Evolutionary conservation across 2,797 vertebrate genomes (phyloP).

Genomic region (Dryobates pubescens): DNA sequence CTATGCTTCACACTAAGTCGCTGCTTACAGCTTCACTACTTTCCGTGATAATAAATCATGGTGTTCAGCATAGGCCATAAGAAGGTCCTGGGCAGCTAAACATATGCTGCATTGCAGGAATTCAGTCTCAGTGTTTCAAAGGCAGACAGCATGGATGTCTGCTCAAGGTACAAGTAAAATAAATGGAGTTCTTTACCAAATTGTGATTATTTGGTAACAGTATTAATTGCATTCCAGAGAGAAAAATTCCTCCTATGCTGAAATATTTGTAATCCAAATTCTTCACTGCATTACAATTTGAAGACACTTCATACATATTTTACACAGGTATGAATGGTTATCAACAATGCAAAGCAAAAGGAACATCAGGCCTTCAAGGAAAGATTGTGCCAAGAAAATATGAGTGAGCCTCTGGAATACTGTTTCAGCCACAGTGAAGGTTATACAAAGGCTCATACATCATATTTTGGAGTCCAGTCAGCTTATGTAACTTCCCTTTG

Average conservation of each 20-base stretch:
- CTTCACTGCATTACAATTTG: fast-evolving
- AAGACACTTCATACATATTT: background rate
- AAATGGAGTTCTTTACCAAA: background rate
- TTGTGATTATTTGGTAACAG: background rate
- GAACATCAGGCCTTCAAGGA: background rate
- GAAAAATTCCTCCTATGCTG: background rate
- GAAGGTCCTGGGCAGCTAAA: background rate
- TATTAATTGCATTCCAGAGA: background rate
- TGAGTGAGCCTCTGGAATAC: background rate
- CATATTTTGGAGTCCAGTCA: background rate
- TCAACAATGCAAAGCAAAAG: background rate
- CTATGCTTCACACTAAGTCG: background rate
- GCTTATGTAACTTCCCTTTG: background rate
- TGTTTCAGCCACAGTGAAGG: background rate
- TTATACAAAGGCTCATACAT: background rate
- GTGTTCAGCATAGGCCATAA: background rate
- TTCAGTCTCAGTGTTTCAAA: background rate
- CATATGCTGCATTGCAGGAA: background rate
- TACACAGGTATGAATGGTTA: background rate
- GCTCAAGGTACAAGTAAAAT: background rate
- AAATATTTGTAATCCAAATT: background rate
- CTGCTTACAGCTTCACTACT: background rate
- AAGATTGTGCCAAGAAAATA: background rate
- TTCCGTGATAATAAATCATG: constrained; percentile 1
- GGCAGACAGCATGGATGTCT: background rate